Base-by-base conservation (phyloP, 2,888 invertebrate genomes). In the Cancer borealis region DNA sequence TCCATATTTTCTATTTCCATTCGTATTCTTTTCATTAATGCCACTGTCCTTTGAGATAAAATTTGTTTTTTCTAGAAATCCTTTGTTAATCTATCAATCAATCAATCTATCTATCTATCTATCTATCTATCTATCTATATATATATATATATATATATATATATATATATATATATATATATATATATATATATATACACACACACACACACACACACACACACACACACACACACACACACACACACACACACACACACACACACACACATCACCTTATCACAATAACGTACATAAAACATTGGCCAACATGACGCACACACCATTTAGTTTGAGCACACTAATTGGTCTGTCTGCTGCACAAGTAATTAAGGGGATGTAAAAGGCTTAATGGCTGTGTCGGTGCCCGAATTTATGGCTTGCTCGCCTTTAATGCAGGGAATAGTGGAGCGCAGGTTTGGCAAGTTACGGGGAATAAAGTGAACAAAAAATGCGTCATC, bases 131-230 rank as follows among this genome's bases (percentile, higher is more conserved):
- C 54, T 54, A 91, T 91, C 54, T 91, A 91, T 91, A 91, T 91
- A 91, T 91, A 91, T 91, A 91, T 91, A 91, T 54, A 91, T 91
- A 91, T 91, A 54, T 91, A 91, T 91, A 91, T 91, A 91, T 91
- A 91, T 91, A 91, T 91, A 91, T 91, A 91, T 54, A 17, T 54
- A 91, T 91, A 91, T 91, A 73, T 91, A 91, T 91, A 91, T 91
- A 66, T 91, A 91, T 91, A 66, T 91, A 91, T 91, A 47, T 49
- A 46, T 49, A n/a, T 54, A 54, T 54, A 54, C 30, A 39, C 45
- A 39, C n/a, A 46, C n/a, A 46, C 3, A 21, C 45, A 88, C 21
- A 88, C n/a, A 88, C n/a, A 89, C 2, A 46, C 54, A 54, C 54
- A 54, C 54, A 54, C 54, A 54, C 54, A 54, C 12, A 54, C 54